Conservation (phyloP, 2,888 invertebrate species). For the Athalia rosae region DNA sequence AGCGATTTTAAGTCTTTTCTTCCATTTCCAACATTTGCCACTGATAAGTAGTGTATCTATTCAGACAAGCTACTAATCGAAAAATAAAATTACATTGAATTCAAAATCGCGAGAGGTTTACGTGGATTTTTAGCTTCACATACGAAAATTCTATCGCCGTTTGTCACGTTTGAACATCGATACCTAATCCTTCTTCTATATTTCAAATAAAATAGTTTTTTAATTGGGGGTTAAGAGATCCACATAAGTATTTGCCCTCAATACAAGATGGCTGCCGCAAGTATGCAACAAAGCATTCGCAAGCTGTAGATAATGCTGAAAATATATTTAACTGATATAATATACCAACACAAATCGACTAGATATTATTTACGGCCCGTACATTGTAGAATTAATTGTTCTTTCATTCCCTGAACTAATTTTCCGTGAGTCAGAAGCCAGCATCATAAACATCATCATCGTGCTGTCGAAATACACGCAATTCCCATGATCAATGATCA, state of each 20-base stretch:
- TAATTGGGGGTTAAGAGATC: slow-evolving; percentile 43
- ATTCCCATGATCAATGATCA: not conserved
- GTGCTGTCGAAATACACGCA: slow-evolving; percentile 4
- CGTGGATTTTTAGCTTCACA: no score
- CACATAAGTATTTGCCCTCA: slow-evolving; percentile 37
- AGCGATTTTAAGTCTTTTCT: no score
- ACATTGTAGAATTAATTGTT: no score
- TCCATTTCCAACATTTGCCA: no score
- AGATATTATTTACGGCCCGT: no score
- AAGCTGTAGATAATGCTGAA: slow-evolving; percentile 35
- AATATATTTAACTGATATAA: not conserved
- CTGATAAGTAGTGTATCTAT: no score
- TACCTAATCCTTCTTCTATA: not conserved
- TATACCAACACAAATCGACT: no score
- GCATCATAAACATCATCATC: slow-evolving; percentile 33
- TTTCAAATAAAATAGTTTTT: not conserved
- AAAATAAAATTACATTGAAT: no score
- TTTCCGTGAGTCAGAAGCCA: slow-evolving; percentile 21
- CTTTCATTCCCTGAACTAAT: not conserved
- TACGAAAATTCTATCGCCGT: not conserved
- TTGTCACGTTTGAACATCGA: not conserved
- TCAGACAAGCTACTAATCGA: no score
- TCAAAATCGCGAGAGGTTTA: no score
- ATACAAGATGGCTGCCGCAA: slow-evolving; percentile 40
- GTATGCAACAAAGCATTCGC: slow-evolving; percentile 43